Conservation (phyloP, 92 coral and sea anemone species). For the Siderastrea siderea region DNA sequence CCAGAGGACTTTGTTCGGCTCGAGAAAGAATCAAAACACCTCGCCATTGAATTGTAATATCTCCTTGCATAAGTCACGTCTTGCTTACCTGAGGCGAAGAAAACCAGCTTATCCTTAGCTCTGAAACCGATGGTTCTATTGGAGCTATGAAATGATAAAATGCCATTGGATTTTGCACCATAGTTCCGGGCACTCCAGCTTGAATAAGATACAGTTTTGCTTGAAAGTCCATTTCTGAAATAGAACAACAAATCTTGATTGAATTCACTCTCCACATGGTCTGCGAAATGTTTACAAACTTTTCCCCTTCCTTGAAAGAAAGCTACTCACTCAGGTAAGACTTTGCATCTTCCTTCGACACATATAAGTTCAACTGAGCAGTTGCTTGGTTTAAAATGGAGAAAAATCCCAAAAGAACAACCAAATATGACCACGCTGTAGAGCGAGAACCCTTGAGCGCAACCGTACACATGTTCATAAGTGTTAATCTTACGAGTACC, state of each 20-base stretch:
- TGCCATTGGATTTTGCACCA: slow-evolving; percentile 72
- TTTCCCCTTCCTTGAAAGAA: slow-evolving; percentile 7
- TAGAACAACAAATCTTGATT: slow-evolving; percentile 45
- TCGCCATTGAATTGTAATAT: slow-evolving; percentile 5
- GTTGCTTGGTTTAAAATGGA: slow-evolving; percentile 21
- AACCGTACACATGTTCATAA: slow-evolving; percentile 35
- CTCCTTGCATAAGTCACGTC: slow-evolving; percentile 65
- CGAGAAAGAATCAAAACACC: slow-evolving; percentile 43
- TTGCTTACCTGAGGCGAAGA: slow-evolving; percentile 84
- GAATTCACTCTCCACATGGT: slow-evolving; percentile 39
- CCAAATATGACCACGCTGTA: slow-evolving; percentile 55
- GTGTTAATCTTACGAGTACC: neutral
- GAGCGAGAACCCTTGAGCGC: slow-evolving; percentile 20
- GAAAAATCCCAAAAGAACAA: slow-evolving; percentile 50
- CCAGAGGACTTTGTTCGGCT: slow-evolving; percentile 29
- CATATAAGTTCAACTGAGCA: slow-evolving; percentile 80
- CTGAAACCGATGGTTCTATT: slow-evolving; percentile 62
- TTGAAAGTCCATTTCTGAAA: slow-evolving; percentile 84
- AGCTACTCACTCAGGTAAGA: slow-evolving; percentile 81
- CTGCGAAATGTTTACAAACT: slow-evolving; percentile 27
- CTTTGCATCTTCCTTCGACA: slow-evolving; percentile 78
- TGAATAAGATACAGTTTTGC: slow-evolving; percentile 70
- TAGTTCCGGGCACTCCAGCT: slow-evolving; percentile 67
- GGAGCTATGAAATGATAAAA: slow-evolving; percentile 86
- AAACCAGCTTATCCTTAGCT: slow-evolving; percentile 77